These are phyloP conservation scores for Zenarchopterus dispar DNA, from an alignment of 2,797 vertebrate species.

Conservation along the genomic window DNA sequence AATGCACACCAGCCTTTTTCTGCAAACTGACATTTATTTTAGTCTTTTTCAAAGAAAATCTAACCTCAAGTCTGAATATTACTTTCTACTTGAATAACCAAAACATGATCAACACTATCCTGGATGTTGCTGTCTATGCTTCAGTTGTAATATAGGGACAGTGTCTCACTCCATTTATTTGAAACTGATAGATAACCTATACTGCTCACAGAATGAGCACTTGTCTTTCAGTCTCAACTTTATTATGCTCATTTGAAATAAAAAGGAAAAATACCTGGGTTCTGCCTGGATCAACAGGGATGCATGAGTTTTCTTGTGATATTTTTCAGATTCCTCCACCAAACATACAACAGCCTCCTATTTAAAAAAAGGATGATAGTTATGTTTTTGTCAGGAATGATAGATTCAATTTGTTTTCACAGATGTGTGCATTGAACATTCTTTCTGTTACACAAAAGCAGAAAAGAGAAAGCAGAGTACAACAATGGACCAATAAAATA, in stretches of 20 bases:
- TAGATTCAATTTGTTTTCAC: conserved; percentile 56
- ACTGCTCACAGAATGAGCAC: background rate
- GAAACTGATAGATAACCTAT: too few species aligned
- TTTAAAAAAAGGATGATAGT: conserved; percentile 16
- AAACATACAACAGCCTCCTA: conserved; percentile 29
- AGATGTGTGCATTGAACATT: conserved; percentile 41
- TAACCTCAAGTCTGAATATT: background rate
- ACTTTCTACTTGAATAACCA: background rate
- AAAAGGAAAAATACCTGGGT: too few species aligned
- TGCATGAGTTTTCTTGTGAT: conserved; percentile 20
- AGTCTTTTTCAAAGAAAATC: background rate
- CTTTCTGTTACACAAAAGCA: conserved; percentile 30
- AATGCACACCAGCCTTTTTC: background rate
- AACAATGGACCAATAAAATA: conserved; percentile 30
- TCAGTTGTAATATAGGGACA: background rate
- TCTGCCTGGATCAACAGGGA: conserved; percentile 2
- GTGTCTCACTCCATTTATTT: too few species aligned
- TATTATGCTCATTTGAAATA: background rate
- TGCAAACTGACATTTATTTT: background rate
- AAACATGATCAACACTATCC: background rate
- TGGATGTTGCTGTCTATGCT: background rate
- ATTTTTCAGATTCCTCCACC: conserved; percentile 41
- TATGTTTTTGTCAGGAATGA: conserved; percentile 33
- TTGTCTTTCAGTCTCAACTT: background rate
- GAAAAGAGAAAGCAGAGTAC: conserved; percentile 2